Evolutionary conservation across 1,140 invertebrate genomes (phyloP), one percentile per base, ranked within the genome.

Genomic region (Tetramorium alpestre): DNA sequence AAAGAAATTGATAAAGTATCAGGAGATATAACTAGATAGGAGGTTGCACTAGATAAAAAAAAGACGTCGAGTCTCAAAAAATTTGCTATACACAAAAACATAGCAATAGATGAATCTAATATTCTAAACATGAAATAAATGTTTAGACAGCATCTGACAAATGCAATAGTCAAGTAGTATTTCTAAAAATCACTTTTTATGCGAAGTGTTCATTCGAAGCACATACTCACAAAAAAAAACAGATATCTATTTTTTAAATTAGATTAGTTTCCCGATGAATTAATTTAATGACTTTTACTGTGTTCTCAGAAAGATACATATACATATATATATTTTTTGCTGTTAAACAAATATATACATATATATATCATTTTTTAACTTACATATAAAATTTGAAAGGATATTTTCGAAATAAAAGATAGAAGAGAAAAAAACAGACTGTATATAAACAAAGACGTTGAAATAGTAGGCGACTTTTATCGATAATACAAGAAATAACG

Each of bases 61-160:
- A 81, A 56, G 33, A 56, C 10, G 28, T 22, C 22, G 16, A 85
- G 51, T 77, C 58, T 76, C 65, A 33, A 64, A 80, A 89, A 76
- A 82, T 51, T n/a, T 75, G 49, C 51, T 86, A 80, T 75, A 65
- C 28, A 70, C 65, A 64, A 75, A 64, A 86, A 85, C 64, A 87
- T 82, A 93, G 88, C 91, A 92, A 93, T 93, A 93, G 87, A 88
- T 88, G 44, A 81, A 60, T 78, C 78, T 89, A 72, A 87, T 81
- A 88, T 92, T 91, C 86, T 77, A 91, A 92, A 92, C 54, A 87
- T 88, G 56, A 73, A 67, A 90, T 87, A 86, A 86, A 81, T 92
- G 88, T 93, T 92, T 91, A 89, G 80, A 81, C 56, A 76, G 67
- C n/a, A 73, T 88, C 41, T 58, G 28, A 33, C 18, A 85, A 81